These are phyloP conservation scores for Sebastes steindachneri DNA, from an alignment of 2,797 vertebrate species.

Conservation along the genomic window DNA sequence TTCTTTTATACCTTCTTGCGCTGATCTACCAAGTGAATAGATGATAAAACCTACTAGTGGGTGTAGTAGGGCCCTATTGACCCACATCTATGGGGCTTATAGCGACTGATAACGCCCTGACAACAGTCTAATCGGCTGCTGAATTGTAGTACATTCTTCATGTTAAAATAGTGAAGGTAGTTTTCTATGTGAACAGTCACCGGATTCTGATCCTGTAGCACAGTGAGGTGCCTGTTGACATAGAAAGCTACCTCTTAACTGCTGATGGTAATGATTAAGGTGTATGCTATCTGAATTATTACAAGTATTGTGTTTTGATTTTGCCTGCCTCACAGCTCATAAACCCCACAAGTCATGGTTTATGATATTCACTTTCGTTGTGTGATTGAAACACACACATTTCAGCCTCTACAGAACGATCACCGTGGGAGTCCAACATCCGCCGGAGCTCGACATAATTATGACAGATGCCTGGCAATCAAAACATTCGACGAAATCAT, in stretches of 20 bases:
- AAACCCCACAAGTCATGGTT: neutral
- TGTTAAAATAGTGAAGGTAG: too few relatives aligned
- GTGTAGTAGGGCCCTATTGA: too few relatives aligned
- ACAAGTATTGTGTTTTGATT: neutral
- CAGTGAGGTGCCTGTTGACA: too few relatives aligned
- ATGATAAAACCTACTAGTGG: too few relatives aligned
- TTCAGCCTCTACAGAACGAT: neutral
- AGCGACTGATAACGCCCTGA: too few relatives aligned
- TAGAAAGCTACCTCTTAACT: neutral
- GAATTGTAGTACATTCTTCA: too few relatives aligned
- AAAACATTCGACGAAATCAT: constrained; percentile 25
- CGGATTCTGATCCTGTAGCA: too few relatives aligned
- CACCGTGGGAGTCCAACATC: constrained; percentile 28
- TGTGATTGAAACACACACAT: neutral
- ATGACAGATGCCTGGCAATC: constrained; percentile 24
- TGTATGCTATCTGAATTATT: neutral
- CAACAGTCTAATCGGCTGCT: too few relatives aligned
- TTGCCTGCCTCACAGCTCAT: neutral
- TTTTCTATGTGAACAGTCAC: too few relatives aligned
- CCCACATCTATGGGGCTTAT: too few relatives aligned
- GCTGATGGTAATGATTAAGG: neutral
- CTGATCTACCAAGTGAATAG: too few relatives aligned
- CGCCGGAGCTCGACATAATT: constrained; percentile 10
- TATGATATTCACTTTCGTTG: neutral
- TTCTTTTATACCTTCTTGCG: too few relatives aligned